A percentile compares a stretch with the other conserved stretches of the same genome.
phyloP scores from a whole-genome alignment of 2,113 vertebrate species.

The Dendropsophus ebraccatus region DNA sequence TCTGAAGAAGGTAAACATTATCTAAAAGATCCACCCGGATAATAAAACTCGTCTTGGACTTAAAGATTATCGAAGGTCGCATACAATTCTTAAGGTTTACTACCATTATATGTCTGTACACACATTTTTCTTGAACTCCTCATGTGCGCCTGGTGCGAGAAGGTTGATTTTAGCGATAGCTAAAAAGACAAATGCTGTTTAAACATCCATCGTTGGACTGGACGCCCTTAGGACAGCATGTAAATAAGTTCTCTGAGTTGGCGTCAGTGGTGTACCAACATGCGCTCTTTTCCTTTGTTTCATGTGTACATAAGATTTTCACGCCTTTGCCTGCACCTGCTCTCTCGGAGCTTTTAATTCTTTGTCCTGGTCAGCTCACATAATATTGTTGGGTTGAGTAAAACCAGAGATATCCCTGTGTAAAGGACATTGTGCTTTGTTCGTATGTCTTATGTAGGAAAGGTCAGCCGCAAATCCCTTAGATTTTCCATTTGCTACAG shows the following conservation, averaged over 20 bases:
- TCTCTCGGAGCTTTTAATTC: conserved; percentile 34
- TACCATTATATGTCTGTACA: neutral
- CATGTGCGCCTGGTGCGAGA: neutral
- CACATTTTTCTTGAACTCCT: neutral
- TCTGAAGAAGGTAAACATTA: neutral
- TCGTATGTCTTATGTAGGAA: conserved; percentile 22
- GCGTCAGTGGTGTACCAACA: neutral
- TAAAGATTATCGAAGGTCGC: neutral
- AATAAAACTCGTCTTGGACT: no score
- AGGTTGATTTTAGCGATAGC: neutral
- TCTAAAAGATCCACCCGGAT: neutral
- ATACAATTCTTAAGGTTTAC: neutral
- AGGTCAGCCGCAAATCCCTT: conserved; percentile 47
- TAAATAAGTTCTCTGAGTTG: neutral
- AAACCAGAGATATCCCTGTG: conserved; percentile 41
- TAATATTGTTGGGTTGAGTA: conserved; percentile 31
- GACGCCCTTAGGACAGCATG: neutral
- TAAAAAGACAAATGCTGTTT: neutral
- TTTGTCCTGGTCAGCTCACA: conserved; percentile 1
- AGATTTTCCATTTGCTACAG: conserved; percentile 34
- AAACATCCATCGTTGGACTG: neutral
- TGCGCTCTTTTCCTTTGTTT: neutral
- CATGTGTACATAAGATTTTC: conserved; percentile 47
- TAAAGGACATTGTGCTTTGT: conserved; percentile 51
- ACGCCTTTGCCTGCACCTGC: conserved; percentile 39